Evolutionary conservation across 2,797 vertebrate genomes (phyloP), one percentile per base, ranked within the genome.

Genomic region (Phrynocephalus guinanensis): DNA sequence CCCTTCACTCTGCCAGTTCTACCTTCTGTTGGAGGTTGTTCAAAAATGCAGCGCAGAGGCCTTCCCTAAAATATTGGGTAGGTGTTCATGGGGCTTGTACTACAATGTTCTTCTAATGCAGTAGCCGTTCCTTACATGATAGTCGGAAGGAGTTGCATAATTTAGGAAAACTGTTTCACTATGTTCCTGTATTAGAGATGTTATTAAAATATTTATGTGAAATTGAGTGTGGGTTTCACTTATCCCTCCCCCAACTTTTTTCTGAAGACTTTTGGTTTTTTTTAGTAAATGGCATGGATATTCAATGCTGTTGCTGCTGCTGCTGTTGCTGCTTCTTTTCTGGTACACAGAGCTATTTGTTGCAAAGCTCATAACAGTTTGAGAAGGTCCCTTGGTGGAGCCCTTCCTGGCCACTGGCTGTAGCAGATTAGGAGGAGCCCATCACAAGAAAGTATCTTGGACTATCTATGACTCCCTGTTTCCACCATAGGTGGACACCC

Each of bases 181-280:
- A 92, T 95, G 92, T 94, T 94, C 94, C 92, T 94, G 77, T 91
- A 94, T 91, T 94, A 95, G 93, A 96, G 92, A 94, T 94, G 91
- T 90, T 95, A 96, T 96, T 96, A 96, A 96, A 93, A 88, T 94
- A 94, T 97, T 96, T 96, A 95, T 91, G 92, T 44, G 82, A 94
- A 93, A 88, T 87, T 81, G 68, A 24, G 66, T 76, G 81, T 91
- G 84, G 86, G 90, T 93, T 87, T 93, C 87, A 91, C 87, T 86
- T 52, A 44, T 0, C 18, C 68, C 52, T 2, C 6, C 0, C 60
- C 3, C 6, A 0, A n/a, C 24, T 7, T 0, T 18, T 70, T 50
- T 85, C 89, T 83, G 38, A 66, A 70, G 33, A 63, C 1, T 6
- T 79, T 77, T 44, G 11, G 3, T 77, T 24, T 7, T 7, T 18